A percentile compares a stretch with the other conserved stretches of the same genome.
Evolutionary conservation across 1,140 invertebrate species (phyloP).

Genomic region (Centruroides vittatus): DNA sequence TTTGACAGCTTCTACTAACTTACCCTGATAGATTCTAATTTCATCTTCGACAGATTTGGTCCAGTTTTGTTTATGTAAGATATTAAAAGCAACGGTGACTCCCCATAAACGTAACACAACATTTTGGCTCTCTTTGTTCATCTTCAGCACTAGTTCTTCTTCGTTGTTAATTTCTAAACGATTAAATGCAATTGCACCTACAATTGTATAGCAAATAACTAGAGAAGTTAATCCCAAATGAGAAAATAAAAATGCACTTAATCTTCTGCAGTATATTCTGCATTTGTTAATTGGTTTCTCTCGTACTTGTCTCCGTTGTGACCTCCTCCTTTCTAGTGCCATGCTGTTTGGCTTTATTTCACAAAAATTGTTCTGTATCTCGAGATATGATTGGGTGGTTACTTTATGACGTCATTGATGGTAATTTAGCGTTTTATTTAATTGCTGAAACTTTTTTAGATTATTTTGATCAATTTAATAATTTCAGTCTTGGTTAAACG

Average conservation of each 20-base stretch:
- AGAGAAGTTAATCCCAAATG: slow-evolving; percentile 83
- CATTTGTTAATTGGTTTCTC: slow-evolving; percentile 31
- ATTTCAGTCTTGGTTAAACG: too few species aligned
- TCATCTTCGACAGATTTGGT: slow-evolving; percentile 39
- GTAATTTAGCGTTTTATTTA: too few species aligned
- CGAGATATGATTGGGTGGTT: too few species aligned
- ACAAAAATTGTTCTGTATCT: too few species aligned
- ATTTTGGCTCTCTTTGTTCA: slow-evolving; percentile 24
- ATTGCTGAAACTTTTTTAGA: too few species aligned
- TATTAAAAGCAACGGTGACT: slow-evolving; percentile 82
- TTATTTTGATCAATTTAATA: too few species aligned
- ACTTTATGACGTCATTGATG: too few species aligned
- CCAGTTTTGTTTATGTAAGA: slow-evolving; percentile 90
- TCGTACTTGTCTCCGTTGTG: neutral
- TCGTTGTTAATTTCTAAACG: slow-evolving; percentile 65
- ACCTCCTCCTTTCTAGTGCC: slow-evolving; percentile 10
- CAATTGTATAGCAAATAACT: slow-evolving; percentile 79
- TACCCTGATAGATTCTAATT: slow-evolving; percentile 74
- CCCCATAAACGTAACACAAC: slow-evolving; percentile 57
- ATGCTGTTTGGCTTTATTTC: neutral
- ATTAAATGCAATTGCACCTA: slow-evolving; percentile 83
- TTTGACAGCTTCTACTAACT: slow-evolving; percentile 53
- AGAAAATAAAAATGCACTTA: slow-evolving; percentile 85
- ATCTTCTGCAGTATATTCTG: slow-evolving; percentile 57
- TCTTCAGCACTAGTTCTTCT: slow-evolving; percentile 35